phyloP scores from a whole-genome alignment of 2,113 vertebrate species.

The Sander lucioperca region DNA sequence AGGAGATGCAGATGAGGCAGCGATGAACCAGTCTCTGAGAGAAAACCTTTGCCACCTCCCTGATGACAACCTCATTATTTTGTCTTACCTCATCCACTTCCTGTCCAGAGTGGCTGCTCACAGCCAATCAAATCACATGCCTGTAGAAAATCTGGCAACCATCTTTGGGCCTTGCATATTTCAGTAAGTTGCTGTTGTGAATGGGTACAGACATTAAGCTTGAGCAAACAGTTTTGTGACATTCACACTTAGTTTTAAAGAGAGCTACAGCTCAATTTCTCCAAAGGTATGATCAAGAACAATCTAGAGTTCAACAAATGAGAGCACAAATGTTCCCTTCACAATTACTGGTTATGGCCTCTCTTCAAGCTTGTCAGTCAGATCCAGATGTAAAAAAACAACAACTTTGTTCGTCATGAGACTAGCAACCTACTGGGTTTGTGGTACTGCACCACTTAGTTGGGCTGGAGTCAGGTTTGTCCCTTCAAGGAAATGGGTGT shows the following conservation, averaged over 20 bases:
- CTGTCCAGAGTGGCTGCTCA: slow-evolving; percentile 81
- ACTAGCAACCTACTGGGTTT: background rate
- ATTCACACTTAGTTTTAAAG: background rate
- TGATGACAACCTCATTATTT: slow-evolving; percentile 74
- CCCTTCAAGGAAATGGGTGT: slow-evolving; percentile 63
- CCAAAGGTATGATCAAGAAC: background rate
- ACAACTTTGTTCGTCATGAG: background rate
- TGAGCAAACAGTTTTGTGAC: background rate
- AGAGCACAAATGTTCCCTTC: background rate
- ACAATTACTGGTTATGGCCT: background rate
- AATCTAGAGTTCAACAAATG: background rate
- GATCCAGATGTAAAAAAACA: background rate
- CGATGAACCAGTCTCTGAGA: slow-evolving; percentile 73
- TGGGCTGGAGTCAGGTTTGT: slow-evolving; percentile 28
- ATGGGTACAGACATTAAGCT: background rate
- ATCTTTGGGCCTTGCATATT: slow-evolving; percentile 88
- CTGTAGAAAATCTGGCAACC: slow-evolving; percentile 85
- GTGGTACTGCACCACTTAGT: background rate
- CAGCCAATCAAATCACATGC: slow-evolving; percentile 87
- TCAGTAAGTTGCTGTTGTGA: slow-evolving; percentile 77
- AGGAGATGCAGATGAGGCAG: slow-evolving; percentile 69
- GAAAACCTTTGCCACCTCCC: slow-evolving; percentile 75
- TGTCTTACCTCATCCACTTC: slow-evolving; percentile 85
- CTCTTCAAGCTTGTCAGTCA: slow-evolving; percentile 1
- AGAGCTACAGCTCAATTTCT: background rate